A percentile compares a stretch with the other conserved stretches of the same genome.
phyloP scores from a whole-genome alignment of 2,797 vertebrate species.

The Catamblyrhynchus diadema region DNA sequence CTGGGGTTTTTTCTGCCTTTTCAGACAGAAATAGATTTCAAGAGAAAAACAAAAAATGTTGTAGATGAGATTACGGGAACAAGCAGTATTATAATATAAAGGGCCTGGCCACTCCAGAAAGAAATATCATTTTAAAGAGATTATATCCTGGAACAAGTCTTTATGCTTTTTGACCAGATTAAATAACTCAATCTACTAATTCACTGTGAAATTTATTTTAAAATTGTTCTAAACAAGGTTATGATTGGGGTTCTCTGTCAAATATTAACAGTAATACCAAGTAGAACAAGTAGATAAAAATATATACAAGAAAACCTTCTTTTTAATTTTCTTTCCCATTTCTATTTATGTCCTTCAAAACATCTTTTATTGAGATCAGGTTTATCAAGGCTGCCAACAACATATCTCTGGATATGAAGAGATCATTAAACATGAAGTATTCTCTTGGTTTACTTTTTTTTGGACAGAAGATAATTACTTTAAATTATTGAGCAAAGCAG shows the following conservation, averaged over 20 bases:
- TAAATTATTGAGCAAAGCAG: background rate
- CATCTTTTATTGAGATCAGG: background rate
- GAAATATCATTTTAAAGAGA: background rate
- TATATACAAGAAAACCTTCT: background rate
- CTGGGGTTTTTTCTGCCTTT: background rate
- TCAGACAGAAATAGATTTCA: background rate
- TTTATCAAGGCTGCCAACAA: background rate
- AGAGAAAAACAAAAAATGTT: background rate
- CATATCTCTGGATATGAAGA: background rate
- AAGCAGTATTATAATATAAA: background rate
- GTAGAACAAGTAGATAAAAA: background rate
- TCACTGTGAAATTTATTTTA: background rate
- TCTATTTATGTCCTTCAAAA: background rate
- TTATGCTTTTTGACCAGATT: background rate
- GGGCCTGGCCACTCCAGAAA: background rate
- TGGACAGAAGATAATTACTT: background rate
- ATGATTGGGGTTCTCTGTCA: background rate
- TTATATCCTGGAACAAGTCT: background rate
- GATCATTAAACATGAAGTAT: background rate
- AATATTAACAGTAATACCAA: background rate
- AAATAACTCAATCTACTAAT: background rate
- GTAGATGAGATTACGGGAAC: background rate
- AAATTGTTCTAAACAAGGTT: background rate
- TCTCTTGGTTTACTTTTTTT: background rate
- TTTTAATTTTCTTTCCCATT: background rate